phyloP scores from a whole-genome alignment of 2,797 vertebrate genomes.

The Octomys mimax region DNA sequence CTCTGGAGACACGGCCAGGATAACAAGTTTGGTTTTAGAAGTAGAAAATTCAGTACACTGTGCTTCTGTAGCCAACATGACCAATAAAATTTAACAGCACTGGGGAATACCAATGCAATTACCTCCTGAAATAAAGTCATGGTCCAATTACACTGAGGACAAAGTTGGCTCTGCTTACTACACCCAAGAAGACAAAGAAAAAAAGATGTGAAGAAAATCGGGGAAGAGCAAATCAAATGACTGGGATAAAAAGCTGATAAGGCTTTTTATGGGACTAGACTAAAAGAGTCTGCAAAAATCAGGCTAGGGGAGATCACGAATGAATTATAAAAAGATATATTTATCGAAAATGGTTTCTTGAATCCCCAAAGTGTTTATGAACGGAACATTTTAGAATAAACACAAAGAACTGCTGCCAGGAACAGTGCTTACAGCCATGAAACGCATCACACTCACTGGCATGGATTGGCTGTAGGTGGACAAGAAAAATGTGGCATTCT shows the following conservation, averaged over 20 bases:
- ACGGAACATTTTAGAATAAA: conserved; percentile 32
- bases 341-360: conserved; percentile 26
- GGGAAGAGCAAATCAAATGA: not conserved
- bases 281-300: not conserved
- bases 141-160: conserved; percentile 36
- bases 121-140: conserved; percentile 62
- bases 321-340: not conserved
- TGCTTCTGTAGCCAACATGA: conserved; percentile 51
- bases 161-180: conserved; percentile 6
- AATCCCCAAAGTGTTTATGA: not conserved
- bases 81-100: conserved; percentile 59
- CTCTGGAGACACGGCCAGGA: conserved; percentile 65
- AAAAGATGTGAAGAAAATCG: not conserved
- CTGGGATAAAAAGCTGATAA: not conserved
- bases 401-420: not conserved
- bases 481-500: not conserved
- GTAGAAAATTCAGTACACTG: conserved; percentile 69
- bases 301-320: not conserved
- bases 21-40: conserved; percentile 75
- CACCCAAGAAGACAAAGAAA: not conserved
- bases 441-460: not conserved
- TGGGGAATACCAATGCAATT: conserved; percentile 65
- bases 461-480: not conserved
- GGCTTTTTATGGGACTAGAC: not conserved
- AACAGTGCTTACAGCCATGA: not conserved